Base-by-base conservation (phyloP, 2,888 invertebrate genomes). In the Rhagonycha lutea region DNA sequence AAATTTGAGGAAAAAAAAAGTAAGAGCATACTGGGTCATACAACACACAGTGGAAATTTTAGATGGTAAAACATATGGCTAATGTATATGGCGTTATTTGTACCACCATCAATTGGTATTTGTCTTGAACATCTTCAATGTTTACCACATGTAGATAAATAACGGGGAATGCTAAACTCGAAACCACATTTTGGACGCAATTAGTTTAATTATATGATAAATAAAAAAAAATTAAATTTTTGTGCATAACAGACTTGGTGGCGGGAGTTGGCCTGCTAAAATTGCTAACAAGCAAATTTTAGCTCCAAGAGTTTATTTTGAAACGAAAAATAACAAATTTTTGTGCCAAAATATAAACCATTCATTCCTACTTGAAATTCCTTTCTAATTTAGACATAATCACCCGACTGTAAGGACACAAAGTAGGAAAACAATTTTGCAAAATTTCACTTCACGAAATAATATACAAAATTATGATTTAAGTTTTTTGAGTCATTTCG, bases 61-160 rank as follows among this genome's bases (percentile, higher is more conserved):
- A 65, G 23, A 65, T 65, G n/a, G n/a, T 24, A 12, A 23, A 65
- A 24, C 63, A 65, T 65, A 65, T 65, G 63, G 63, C 24, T 26
- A 62, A 62, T 24, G 47, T 47, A 65, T 12, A 24, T 26, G 63
- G 23, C 23, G 24, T 65, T 26, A 24, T 24, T 24, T 65, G 63
- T 26, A 65, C 63, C 63, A 63, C 23, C 68, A 73, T 63, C 65
- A 28, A 18, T 65, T 63, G 24, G 29, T 73, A 32, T 73, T 73
- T 68, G 69, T 62, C 60, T 61, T 69, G 14, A 14, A 69, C 23
- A 10, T 65, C 63, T 65, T 65, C 63, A n/a, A 68, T 76, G 73
- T 76, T 76, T 74, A 69, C 76, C 70, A 61, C 70, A 28, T 47
- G 61, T 14, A 73, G 68, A 61, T 63, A 73, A 73, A 60, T 65